Evolutionary conservation across 2,888 invertebrate species (phyloP), one percentile per base, ranked within the genome.

Genomic region (Phaedon cochleariae): DNA sequence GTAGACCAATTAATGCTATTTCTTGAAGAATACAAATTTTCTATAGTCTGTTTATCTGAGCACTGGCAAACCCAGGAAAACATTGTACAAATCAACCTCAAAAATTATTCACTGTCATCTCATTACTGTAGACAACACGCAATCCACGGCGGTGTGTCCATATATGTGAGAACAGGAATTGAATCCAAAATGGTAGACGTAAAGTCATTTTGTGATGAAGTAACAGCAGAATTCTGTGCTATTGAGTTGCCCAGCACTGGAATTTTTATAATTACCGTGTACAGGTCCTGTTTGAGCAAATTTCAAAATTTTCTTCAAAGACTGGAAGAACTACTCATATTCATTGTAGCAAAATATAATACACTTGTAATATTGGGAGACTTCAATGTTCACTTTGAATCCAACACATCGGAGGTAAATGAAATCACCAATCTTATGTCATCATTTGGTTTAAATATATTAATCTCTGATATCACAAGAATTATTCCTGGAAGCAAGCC

Each of bases 141-240:
- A 34, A 34, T 34, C 34, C 34, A 34, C 34, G 34, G 12, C 34
- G 34, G 34, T 34, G 34, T 34, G 10, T 7, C 34, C 12, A 34
- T 34, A 34, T 53, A 52, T 26, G 26, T 52, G 2, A 52, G 9
- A 22, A 22, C 29, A 29, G 52, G n/a, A 52, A 52, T 22, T 52
- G 1, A 22, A 52, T 26, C 9, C 1, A 22, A 52, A 26, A 26
- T 7, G 21, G 52, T 15, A n/a, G 52, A 52, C 52, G 0, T 29
- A n/a, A 52, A 52, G 22, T 52, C 29, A 52, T 52, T 52, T 52
- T 22, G 52, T 52, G 22, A 52, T 52, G 52, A 52, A 52, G 52
- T 52, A 52, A 52, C n/a, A n/a, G 52, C 52, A 26, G 26, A 52
- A 15, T 26, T 52, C 15, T 52, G 26, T 52, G 51, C 22, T 52